A percentile compares a stretch with the other conserved stretches of the same genome.
Conservation (phyloP, 2,888 invertebrate species). For the Rhagophthalmus giganteus region DNA sequence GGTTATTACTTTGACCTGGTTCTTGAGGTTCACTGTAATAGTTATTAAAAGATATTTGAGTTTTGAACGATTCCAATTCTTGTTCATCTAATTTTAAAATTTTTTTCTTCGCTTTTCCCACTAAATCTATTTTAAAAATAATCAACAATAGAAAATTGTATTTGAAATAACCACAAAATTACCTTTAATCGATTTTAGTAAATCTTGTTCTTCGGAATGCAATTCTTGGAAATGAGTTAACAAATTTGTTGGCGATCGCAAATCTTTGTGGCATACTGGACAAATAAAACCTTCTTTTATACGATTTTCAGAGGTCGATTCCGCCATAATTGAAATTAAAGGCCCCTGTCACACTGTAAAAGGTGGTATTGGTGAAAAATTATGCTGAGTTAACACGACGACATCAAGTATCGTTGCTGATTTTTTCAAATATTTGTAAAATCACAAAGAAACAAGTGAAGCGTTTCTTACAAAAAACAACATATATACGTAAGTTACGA, state of each 20-base stretch:
- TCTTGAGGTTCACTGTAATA: conserved; percentile 63
- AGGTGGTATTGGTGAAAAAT: not conserved
- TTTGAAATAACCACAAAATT: too few relatives aligned
- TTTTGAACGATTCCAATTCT: conserved; percentile 64
- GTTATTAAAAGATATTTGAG: conserved; percentile 49
- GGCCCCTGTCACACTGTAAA: not conserved
- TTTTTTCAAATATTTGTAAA: too few relatives aligned
- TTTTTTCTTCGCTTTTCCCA: conserved; percentile 89
- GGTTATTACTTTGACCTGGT: conserved; percentile 66
- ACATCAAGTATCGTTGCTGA: too few relatives aligned
- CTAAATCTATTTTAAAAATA: conserved; percentile 67
- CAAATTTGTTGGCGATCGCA: conserved; percentile 80
- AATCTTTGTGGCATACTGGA: conserved; percentile 90
- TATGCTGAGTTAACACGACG: not conserved
- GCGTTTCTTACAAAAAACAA: too few relatives aligned
- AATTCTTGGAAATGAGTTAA: conserved; percentile 86
- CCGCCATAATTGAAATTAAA: conserved; percentile 23
- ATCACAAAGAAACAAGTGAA: too few relatives aligned
- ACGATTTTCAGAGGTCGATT: conserved; percentile 54
- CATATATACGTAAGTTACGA: not conserved
- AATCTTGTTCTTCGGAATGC: conserved; percentile 86
- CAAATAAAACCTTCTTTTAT: conserved; percentile 93
- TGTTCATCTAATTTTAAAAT: conserved; percentile 76
- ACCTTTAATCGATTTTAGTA: conserved; percentile 78
- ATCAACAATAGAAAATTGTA: too few relatives aligned